These are phyloP conservation scores for Smutsia gigantea DNA, from an alignment of 2,797 vertebrate species.

Conservation along the genomic window DNA sequence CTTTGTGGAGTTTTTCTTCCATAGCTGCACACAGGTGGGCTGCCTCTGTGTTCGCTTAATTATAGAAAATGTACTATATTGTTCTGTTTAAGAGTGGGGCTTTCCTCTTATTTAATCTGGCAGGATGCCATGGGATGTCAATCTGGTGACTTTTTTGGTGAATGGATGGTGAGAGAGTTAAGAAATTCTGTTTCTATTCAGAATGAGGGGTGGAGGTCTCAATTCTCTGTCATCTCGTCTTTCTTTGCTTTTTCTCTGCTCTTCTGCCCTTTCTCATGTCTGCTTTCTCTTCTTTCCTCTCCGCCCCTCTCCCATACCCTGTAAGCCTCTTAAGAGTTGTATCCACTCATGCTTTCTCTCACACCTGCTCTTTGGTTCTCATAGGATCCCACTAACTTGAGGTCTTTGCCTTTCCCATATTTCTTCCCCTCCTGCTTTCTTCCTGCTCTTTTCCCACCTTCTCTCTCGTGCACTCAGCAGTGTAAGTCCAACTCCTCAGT, in stretches of 20 bases:
- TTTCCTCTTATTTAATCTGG: conserved; percentile 1
- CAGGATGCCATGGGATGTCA: not conserved
- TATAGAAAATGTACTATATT: not conserved
- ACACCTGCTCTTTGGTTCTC: too few relatives aligned
- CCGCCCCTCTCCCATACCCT: rapidly evolving
- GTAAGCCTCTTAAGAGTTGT: too few relatives aligned
- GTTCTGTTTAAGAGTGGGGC: not conserved
- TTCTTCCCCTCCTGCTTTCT: not conserved
- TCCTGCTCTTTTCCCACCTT: not conserved
- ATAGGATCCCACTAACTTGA: not conserved
- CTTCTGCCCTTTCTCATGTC: not conserved
- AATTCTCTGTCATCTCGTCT: not conserved
- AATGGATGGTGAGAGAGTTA: not conserved
- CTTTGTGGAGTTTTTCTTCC: not conserved
- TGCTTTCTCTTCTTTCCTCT: not conserved
- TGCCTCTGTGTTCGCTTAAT: not conserved
- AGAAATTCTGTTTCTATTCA: conserved; percentile 24
- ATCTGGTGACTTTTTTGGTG: conserved; percentile 39
- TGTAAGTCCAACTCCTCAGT: not conserved
- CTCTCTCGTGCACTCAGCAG: not conserved
- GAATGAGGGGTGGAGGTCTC: not conserved
- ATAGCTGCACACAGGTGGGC: conserved; percentile 4
- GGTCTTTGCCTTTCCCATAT: not conserved
- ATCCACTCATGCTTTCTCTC: not conserved
- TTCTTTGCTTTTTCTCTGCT: not conserved